These are phyloP conservation scores for Tipula unca DNA, from an alignment of 2,888 invertebrate species.

Conservation along the genomic window DNA sequence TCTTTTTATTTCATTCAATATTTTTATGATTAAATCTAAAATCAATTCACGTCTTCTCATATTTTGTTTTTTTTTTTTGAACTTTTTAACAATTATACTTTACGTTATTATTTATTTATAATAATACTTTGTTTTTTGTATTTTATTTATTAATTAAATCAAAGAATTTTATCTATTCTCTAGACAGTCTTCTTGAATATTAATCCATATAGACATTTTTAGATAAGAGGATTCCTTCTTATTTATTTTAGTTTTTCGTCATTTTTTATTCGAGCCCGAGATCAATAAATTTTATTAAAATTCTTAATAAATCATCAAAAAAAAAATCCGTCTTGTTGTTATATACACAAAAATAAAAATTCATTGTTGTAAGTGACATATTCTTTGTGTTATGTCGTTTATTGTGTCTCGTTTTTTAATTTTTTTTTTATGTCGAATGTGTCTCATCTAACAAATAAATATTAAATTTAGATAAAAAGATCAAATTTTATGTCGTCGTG, in stretches of 20 bases:
- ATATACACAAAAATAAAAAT: no score
- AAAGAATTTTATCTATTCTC: neutral
- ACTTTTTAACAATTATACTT: neutral
- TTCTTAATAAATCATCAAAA: neutral
- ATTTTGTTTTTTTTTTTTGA: neutral
- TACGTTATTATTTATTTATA: neutral
- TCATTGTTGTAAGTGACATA: conserved; percentile 14
- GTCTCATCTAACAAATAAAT: neutral
- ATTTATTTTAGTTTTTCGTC: neutral
- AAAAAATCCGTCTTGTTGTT: neutral
- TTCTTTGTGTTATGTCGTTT: neutral
- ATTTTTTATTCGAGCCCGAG: neutral
- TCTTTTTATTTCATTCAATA: neutral
- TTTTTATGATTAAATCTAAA: neutral
- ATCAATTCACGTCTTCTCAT: conserved; percentile 4
- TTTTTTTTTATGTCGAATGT: no score
- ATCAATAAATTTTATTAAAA: conserved; percentile 8
- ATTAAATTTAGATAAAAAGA: neutral
- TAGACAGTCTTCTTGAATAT: neutral
- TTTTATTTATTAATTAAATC: neutral
- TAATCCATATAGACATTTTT: neutral
- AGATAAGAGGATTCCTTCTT: neutral
- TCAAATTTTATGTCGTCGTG: neutral
- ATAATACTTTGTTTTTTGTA: no score
- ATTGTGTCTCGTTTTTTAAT: no score